phyloP scores from a whole-genome alignment of 2,113 vertebrate species.

The Dasyurus viverrinus region DNA sequence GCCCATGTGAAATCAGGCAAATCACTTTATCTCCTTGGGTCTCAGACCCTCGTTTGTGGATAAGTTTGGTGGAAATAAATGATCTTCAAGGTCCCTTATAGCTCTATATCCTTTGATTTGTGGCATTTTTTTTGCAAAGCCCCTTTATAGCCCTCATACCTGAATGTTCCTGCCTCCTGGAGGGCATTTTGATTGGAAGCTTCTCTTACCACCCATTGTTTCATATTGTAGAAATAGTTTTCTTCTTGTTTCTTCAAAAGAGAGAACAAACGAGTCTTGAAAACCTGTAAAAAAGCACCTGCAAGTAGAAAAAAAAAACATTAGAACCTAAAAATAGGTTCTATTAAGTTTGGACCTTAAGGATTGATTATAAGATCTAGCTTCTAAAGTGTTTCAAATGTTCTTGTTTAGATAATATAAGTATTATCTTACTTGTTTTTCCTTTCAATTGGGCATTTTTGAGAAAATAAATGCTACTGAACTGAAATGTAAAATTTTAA shows the following conservation, averaged over 20 bases:
- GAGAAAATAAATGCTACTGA: too few relatives aligned
- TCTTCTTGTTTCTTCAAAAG: constrained; percentile 88
- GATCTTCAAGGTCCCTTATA: background rate
- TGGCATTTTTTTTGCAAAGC: background rate
- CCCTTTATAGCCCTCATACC: constrained; percentile 78
- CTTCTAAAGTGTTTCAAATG: rapidly evolving
- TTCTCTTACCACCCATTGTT: constrained; percentile 91
- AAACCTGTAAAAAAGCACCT: constrained; percentile 88
- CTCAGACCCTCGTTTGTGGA: background rate
- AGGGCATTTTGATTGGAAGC: constrained; percentile 92
- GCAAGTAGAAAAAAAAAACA: background rate
- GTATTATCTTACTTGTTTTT: too few relatives aligned
- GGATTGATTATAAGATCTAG: rapidly evolving
- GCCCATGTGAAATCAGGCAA: background rate
- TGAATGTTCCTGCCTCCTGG: constrained; percentile 98
- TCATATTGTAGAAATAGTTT: constrained; percentile 60
- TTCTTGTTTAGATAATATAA: background rate
- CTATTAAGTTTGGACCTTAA: too few relatives aligned
- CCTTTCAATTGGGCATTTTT: too few relatives aligned
- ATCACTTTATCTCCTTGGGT: background rate
- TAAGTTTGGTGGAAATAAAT: background rate
- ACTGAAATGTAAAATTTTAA: too few relatives aligned
- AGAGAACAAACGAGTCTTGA: constrained; percentile 86
- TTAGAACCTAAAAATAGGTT: rapidly evolving
- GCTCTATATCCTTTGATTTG: background rate